These are phyloP conservation scores for Agrotis ipsilon DNA, from an alignment of 2,888 invertebrate genomes.

Conservation along the genomic window DNA sequence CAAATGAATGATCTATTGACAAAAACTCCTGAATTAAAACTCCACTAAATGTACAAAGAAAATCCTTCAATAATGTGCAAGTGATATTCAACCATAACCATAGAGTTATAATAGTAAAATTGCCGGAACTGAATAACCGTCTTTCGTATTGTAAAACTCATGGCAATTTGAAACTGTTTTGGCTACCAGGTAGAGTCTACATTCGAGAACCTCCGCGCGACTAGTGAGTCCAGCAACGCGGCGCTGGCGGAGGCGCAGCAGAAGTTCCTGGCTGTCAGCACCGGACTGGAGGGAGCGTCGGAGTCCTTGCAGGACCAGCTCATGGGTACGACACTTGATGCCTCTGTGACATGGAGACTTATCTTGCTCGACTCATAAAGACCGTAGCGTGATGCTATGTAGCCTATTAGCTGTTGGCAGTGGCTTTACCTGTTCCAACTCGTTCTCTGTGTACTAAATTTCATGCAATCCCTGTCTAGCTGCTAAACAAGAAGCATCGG, in stretches of 20 bases:
- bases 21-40: neutral
- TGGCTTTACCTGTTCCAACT: too few species aligned
- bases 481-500: slow-evolving; percentile 94
- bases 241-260: slow-evolving; percentile 94
- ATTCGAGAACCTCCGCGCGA: slow-evolving; percentile 93
- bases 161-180: neutral
- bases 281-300: slow-evolving; percentile 95
- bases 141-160: neutral
- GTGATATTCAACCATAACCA: neutral
- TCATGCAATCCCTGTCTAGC: slow-evolving; percentile 82
- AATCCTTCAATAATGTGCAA: neutral
- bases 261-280: slow-evolving; percentile 95
- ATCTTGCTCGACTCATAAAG: too few species aligned
- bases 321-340: slow-evolving; percentile 91
- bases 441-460: too few species aligned
- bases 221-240: slow-evolving; percentile 92
- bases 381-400: too few species aligned
- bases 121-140: neutral
- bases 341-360: too few species aligned
- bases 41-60: neutral
- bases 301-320: slow-evolving; percentile 97
- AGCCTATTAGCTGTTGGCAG: too few species aligned
- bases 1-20: neutral
- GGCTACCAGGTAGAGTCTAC: slow-evolving; percentile 88
- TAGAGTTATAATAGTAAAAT: neutral